Evolutionary conservation across 2,113 vertebrate genomes (phyloP), one percentile per base, ranked within the genome.

Genomic region (Hiodon alosoides): DNA sequence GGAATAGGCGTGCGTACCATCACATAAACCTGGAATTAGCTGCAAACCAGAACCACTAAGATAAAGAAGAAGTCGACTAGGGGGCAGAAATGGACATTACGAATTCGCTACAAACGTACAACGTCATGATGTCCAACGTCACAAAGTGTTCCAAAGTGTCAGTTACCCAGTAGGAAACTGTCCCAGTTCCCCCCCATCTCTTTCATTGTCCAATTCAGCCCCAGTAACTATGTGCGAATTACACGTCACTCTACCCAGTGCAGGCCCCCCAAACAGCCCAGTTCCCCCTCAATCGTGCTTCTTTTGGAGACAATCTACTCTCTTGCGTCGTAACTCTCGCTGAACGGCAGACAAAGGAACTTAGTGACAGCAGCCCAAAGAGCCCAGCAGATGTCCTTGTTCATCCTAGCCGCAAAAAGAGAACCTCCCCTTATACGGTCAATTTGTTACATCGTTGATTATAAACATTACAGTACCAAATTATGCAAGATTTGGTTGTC

Each of bases 231-330:
- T 4, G 11, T 55, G 17, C 14, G 16, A 31, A n/a, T 7, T n/a
- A 16, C 16, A 17, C 47, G 64, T 48, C 47, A 50, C 53, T 50
- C 11, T 75, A n/a, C 68, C 81, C 70, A 31, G 47, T 75, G 69
- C 16, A 53, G 76, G 78, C 78, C 79, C 78, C 81, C 78, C 77
- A 78, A 68, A 79, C 62, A 78, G 74, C 67, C 79, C 62, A 74
- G 75, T 80, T 79, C 59, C 62, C n/a, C 6, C 58, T 78, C 54
- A 31, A 73, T 62, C 57, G 75, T 57, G 75, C 77, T 70, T 67
- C 75, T 84, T 74, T 79, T 73, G 76, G 74, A 80, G 80, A 80
- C 79, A 79, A 81, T 70, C 79, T 75, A 73, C 76, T 81, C 78
- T 75, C 79, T 75, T 55, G 71, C 75, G 69, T 71, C 64, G 74